These are phyloP conservation scores for Condylura cristata DNA, from an alignment of 2,113 vertebrate genomes.

Conservation along the genomic window DNA sequence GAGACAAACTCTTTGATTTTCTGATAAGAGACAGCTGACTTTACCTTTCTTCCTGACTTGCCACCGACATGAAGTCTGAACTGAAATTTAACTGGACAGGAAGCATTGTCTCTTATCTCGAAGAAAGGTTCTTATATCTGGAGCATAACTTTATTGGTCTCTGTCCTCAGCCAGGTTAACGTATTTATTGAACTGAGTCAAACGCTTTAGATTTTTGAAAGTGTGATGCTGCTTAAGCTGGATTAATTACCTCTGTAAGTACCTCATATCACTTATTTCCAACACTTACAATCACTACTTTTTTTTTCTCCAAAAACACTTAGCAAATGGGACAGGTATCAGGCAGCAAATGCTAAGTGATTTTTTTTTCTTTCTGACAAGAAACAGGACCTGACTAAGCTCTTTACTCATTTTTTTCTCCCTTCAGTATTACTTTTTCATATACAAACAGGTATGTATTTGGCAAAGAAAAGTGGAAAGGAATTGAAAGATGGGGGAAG, in stretches of 20 bases:
- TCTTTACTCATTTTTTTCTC: neutral
- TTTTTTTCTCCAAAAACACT: neutral
- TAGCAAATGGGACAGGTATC: neutral
- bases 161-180: neutral
- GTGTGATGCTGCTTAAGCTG: neutral
- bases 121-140: neutral
- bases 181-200: neutral
- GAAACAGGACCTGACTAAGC: neutral
- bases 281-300: neutral
- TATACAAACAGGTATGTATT: neutral
- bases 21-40: neutral
- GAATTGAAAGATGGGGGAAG: neutral
- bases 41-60: neutral
- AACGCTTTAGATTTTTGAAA: neutral
- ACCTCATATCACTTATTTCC: neutral
- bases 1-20: neutral
- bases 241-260: neutral
- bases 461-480: neutral
- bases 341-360: neutral
- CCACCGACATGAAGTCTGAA: neutral
- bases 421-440: neutral
- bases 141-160: neutral
- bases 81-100: neutral
- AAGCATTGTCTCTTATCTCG: neutral
- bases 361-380: neutral